Conservation (phyloP, 1,140 invertebrate species). For the Philopotamus ludificatus region DNA sequence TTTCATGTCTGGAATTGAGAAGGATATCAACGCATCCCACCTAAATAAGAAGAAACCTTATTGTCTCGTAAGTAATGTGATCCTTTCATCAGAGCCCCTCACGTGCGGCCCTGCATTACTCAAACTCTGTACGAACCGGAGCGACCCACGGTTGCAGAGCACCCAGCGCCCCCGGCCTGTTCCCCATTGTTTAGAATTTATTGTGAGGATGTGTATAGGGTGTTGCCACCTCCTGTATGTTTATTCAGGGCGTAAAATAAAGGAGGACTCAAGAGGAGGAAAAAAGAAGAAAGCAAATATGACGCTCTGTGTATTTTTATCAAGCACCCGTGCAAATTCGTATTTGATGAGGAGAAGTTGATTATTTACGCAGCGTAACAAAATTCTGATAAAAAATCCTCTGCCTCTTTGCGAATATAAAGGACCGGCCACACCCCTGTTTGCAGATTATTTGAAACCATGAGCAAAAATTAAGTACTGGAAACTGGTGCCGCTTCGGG, state of each 20-base stretch:
- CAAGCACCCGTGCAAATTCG: slow-evolving; percentile 13
- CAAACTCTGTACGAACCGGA: not conserved
- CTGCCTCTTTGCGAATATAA: not conserved
- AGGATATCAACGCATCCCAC: too few relatives aligned
- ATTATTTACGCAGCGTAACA: slow-evolving; percentile 10
- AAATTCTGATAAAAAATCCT: not conserved
- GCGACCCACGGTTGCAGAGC: not conserved
- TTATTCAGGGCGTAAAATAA: slow-evolving; percentile 23
- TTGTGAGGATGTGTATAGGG: slow-evolving; percentile 13
- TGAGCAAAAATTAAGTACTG: too few relatives aligned
- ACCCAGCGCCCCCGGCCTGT: not conserved
- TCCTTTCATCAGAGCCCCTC: not conserved
- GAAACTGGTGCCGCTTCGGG: too few relatives aligned
- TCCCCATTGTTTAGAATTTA: slow-evolving; percentile 15
- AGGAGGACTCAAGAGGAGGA: not conserved
- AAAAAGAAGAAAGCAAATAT: slow-evolving; percentile 16
- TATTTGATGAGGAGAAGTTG: slow-evolving; percentile 28
- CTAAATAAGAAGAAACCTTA: not conserved
- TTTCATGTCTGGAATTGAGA: too few relatives aligned
- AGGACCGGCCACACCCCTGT: too few relatives aligned
- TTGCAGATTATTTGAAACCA: too few relatives aligned
- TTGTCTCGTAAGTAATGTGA: not conserved
- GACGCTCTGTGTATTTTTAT: slow-evolving; percentile 16
- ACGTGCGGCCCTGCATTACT: not conserved
- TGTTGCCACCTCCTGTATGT: slow-evolving; percentile 7